Evolutionary conservation across 1,140 invertebrate species (phyloP).

Genomic region (Kradibia gibbosae): DNA sequence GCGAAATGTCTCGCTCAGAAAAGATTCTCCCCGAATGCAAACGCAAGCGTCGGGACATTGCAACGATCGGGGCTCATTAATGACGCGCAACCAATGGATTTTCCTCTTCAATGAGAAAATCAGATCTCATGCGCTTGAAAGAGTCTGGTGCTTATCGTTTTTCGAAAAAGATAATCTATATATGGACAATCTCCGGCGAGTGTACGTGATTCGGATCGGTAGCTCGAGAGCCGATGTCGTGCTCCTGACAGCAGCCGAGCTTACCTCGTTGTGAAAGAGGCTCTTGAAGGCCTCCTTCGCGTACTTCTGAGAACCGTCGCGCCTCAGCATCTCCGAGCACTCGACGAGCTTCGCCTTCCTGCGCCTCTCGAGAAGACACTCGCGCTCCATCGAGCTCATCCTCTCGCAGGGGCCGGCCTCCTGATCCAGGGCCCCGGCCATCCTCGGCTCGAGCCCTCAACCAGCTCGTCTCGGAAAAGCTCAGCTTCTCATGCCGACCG

Average conservation of each 20-base stretch:
- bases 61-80: too few species aligned
- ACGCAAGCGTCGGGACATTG: too few species aligned
- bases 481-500: not conserved
- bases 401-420: not conserved
- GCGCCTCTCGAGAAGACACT: conserved; percentile 76
- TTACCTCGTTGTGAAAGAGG: conserved; percentile 80
- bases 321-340: conserved; percentile 77
- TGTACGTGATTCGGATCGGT: too few species aligned
- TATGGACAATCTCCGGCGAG: too few species aligned
- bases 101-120: too few species aligned
- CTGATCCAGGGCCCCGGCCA: not conserved
- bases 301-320: conserved; percentile 73
- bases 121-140: too few species aligned
- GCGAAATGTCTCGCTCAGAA: not conserved
- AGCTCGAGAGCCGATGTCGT: not conserved
- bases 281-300: conserved; percentile 76
- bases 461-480: not conserved
- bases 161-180: too few species aligned
- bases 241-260: conserved; percentile 37
- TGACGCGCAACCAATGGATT: too few species aligned
- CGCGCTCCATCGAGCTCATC: conserved; percentile 80
- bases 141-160: too few species aligned
- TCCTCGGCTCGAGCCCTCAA: not conserved
- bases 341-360: conserved; percentile 75
- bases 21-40: too few species aligned